A percentile compares a stretch with the other conserved stretches of the same genome.
phyloP scores from a whole-genome alignment of 2,113 vertebrate species.

The Sorex fumeus region DNA sequence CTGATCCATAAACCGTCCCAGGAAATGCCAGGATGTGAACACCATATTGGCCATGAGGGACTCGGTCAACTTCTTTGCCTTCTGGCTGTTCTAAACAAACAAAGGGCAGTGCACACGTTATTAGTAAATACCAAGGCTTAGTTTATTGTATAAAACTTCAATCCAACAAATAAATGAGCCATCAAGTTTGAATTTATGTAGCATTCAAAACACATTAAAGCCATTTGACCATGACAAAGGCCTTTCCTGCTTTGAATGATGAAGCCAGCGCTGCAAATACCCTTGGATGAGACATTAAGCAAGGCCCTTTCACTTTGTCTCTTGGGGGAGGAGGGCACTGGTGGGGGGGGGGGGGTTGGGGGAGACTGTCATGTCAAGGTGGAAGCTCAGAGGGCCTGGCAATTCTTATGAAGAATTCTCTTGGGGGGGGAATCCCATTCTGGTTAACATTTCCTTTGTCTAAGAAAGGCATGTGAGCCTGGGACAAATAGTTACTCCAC shows the following conservation, averaged over 20 bases:
- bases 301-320: constrained; percentile 89
- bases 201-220: constrained; percentile 92
- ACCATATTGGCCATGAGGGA: constrained; percentile 80
- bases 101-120: constrained; percentile 88
- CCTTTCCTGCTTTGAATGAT: constrained; percentile 92
- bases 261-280: constrained; percentile 88
- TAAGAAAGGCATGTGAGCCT: constrained; percentile 1
- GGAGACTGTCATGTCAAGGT: constrained; percentile 84
- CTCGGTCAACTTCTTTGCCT: constrained; percentile 81
- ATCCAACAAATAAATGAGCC: constrained; percentile 92
- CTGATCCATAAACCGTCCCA: constrained; percentile 69
- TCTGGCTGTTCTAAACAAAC: constrained; percentile 88
- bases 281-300: constrained; percentile 89
- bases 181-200: constrained; percentile 93
- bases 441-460: constrained; percentile 20
- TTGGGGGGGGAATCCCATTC: constrained; percentile 76
- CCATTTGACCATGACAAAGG: constrained; percentile 92
- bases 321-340: constrained; percentile 68
- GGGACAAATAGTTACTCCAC: constrained; percentile 25
- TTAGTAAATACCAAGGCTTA: constrained; percentile 91
- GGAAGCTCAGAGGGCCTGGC: constrained; percentile 82
- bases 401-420: constrained; percentile 76
- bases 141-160: constrained; percentile 91
- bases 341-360: no score
- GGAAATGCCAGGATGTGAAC: constrained; percentile 79